Conservation (phyloP, 1,140 invertebrate genomes). For the Bombus picipes region DNA sequence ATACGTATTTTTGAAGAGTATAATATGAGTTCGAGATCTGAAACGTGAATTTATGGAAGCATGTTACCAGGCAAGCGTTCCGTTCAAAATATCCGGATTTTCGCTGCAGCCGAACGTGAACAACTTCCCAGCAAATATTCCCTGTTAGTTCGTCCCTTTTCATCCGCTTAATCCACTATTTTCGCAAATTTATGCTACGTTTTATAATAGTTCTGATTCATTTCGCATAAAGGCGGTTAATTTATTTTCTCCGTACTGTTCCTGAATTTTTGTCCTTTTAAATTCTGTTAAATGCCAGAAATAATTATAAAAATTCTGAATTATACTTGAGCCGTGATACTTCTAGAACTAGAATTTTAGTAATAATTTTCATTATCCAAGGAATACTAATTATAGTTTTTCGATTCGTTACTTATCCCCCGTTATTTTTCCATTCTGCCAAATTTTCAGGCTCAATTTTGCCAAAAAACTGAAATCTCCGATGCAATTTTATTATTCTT, state of each 20-base stretch:
- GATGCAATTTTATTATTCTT: too few relatives aligned
- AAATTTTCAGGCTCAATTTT: too few relatives aligned
- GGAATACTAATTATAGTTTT: too few relatives aligned
- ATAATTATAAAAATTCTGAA: not conserved
- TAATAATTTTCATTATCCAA: too few relatives aligned
- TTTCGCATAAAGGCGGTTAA: not conserved
- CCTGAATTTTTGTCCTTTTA: not conserved
- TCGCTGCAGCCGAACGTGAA: not conserved
- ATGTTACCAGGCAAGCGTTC: not conserved
- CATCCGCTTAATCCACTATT: not conserved
- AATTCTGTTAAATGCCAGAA: not conserved
- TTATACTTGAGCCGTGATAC: too few relatives aligned
- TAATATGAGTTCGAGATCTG: not conserved
- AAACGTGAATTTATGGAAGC: not conserved
- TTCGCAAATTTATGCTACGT: not conserved
- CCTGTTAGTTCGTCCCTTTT: not conserved
- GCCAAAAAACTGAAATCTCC: too few relatives aligned
- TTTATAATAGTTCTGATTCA: not conserved
- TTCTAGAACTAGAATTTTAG: too few relatives aligned
- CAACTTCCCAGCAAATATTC: not conserved
- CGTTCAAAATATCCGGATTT: not conserved
- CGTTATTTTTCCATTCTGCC: too few relatives aligned
- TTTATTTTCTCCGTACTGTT: not conserved
- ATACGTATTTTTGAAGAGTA: not conserved
- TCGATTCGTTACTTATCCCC: too few relatives aligned